phyloP scores from a whole-genome alignment of 2,888 invertebrate species.

The Ecdyonurus torrentis region DNA sequence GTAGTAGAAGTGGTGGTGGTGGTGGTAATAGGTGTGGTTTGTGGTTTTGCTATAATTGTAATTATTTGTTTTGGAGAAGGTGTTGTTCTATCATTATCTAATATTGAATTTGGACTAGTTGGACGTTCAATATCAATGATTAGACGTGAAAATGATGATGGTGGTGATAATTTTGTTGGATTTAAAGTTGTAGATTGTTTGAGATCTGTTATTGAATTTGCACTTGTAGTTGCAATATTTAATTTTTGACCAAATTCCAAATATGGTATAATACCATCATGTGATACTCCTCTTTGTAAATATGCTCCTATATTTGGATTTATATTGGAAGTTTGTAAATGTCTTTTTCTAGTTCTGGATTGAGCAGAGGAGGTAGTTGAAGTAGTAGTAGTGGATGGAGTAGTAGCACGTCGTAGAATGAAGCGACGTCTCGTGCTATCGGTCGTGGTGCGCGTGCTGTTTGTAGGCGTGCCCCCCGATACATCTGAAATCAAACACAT shows the following conservation, averaged over 20 bases:
- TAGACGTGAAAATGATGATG: neutral
- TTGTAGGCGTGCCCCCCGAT: neutral
- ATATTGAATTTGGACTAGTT: neutral
- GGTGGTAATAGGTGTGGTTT: neutral
- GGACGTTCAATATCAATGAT: neutral
- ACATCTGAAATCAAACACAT: neutral
- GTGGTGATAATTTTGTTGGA: neutral
- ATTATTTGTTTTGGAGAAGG: neutral
- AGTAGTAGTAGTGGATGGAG: no score
- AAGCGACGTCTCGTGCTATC: neutral
- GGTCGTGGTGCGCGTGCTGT: neutral
- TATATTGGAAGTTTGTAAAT: neutral
- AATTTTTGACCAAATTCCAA: conserved; percentile 4
- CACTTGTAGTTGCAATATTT: neutral
- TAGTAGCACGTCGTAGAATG: neutral
- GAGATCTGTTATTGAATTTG: neutral
- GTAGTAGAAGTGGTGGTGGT: no score
- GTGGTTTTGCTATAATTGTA: neutral
- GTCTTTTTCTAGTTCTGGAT: neutral
- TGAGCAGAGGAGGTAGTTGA: neutral
- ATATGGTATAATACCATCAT: neutral
- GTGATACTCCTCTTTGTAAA: neutral
- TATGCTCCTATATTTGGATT: neutral
- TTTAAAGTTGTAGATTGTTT: neutral
- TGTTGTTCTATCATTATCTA: neutral